phyloP scores from a whole-genome alignment of 2,888 invertebrate species.

The Chymomyza fuscimana region DNA sequence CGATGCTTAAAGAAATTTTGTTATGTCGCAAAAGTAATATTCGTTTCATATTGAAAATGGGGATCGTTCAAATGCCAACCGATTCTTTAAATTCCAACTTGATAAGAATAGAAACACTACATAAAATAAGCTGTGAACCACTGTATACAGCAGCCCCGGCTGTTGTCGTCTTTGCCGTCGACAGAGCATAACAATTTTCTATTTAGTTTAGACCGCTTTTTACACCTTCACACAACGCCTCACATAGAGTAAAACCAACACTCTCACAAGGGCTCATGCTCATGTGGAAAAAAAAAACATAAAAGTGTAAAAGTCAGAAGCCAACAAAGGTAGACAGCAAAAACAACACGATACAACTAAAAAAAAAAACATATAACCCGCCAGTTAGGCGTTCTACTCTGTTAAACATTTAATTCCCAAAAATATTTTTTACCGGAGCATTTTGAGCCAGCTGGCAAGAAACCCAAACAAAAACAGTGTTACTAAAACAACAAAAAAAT shows the following conservation, averaged over 20 bases:
- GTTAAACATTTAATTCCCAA: constrained; percentile 63
- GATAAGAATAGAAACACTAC: too few species aligned
- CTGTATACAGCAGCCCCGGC: background rate
- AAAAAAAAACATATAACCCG: constrained; percentile 20
- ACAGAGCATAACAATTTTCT: constrained; percentile 71
- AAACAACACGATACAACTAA: constrained; percentile 13
- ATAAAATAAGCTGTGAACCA: background rate
- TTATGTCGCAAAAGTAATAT: too few species aligned
- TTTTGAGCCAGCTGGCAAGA: background rate
- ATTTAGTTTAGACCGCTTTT: constrained; percentile 56
- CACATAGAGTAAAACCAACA: constrained; percentile 21
- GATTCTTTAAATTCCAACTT: too few species aligned
- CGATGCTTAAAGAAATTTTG: too few species aligned
- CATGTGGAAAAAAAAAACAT: constrained; percentile 47
- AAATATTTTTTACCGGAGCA: constrained; percentile 31
- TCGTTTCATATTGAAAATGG: too few species aligned
- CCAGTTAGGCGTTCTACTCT: constrained; percentile 59
- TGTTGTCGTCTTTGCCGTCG: constrained; percentile 42
- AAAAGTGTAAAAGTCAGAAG: constrained; percentile 69
- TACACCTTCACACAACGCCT: constrained; percentile 65
- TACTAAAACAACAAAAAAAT: background rate
- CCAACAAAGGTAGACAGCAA: constrained; percentile 57
- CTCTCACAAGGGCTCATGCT: background rate
- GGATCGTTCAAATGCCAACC: too few species aligned
- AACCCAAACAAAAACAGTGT: constrained; percentile 22